Evolutionary conservation across 2,888 invertebrate genomes (phyloP).

Genomic region (Plebejus melissa): DNA sequence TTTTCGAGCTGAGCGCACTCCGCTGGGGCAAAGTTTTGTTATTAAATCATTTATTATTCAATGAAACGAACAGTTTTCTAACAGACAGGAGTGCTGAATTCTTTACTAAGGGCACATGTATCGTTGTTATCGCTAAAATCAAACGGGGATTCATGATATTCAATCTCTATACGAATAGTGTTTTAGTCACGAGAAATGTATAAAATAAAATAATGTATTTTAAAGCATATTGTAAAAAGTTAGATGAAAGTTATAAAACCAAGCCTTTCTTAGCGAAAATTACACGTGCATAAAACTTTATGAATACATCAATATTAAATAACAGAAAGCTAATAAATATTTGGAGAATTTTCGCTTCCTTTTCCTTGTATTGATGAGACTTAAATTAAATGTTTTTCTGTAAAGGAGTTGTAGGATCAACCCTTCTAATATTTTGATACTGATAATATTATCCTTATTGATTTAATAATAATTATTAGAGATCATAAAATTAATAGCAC

Average conservation of each 20-base stretch:
- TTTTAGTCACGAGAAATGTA: background rate
- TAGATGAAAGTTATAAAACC: too few species aligned
- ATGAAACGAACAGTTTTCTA: constrained; percentile 74
- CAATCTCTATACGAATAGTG: background rate
- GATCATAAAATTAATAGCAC: background rate
- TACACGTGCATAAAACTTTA: too few species aligned
- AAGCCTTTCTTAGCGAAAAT: too few species aligned
- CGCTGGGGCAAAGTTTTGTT: constrained; percentile 72
- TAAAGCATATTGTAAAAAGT: background rate
- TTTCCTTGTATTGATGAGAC: too few species aligned
- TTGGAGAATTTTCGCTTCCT: too few species aligned
- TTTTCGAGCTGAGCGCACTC: constrained; percentile 68
- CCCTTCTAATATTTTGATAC: background rate
- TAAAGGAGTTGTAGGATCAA: too few species aligned
- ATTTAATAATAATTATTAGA: background rate
- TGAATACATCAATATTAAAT: too few species aligned
- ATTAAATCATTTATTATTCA: constrained; percentile 79
- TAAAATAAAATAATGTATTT: background rate
- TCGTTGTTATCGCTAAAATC: constrained; percentile 36
- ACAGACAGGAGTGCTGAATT: constrained; percentile 40
- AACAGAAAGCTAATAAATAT: too few species aligned
- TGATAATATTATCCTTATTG: background rate
- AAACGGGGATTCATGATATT: background rate
- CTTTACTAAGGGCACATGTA: constrained; percentile 34
- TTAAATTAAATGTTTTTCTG: too few species aligned